Evolutionary conservation across 1,140 invertebrate species (phyloP).

Genomic region (Trialeurodes vaporariorum): DNA sequence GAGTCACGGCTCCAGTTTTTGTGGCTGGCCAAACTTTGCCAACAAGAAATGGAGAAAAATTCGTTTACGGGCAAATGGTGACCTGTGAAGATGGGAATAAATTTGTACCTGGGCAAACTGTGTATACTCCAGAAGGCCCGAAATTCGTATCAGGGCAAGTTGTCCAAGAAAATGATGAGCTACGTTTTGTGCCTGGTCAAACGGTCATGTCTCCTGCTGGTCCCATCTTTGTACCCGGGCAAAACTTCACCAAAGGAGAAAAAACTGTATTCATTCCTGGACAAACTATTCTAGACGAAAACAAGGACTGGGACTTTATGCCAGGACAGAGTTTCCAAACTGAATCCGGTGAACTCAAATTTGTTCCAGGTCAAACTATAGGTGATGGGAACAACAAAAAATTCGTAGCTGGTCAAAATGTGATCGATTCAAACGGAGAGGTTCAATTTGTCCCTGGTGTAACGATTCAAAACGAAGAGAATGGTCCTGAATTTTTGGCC

Average conservation of each 20-base stretch:
- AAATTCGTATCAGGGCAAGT: conserved; percentile 53
- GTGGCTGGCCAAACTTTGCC: conserved; percentile 55
- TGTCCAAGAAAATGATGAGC: conserved; percentile 20
- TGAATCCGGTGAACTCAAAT: conserved; percentile 41
- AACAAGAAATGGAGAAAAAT: conserved; percentile 50
- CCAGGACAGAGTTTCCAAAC: conserved; percentile 56
- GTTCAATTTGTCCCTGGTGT: conserved; percentile 50
- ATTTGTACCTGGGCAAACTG: conserved; percentile 52
- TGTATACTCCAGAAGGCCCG: conserved; percentile 47
- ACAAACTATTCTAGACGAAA: conserved; percentile 33
- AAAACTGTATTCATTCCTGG: conserved; percentile 40
- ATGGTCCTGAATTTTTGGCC: conserved; percentile 44
- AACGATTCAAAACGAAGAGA: conserved; percentile 38
- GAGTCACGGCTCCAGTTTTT: conserved; percentile 36
- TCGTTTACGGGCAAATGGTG: conserved; percentile 57
- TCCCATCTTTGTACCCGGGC: conserved; percentile 53
- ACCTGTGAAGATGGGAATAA: conserved; percentile 49
- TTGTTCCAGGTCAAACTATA: conserved; percentile 46
- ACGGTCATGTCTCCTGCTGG: conserved; percentile 53
- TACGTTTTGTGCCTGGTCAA: conserved; percentile 53
- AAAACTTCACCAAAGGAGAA: conserved; percentile 38
- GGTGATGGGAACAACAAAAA: conserved; percentile 33
- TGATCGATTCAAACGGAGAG: conserved; percentile 39
- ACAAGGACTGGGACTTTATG: conserved; percentile 33
- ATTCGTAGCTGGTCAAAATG: conserved; percentile 55